phyloP scores from a whole-genome alignment of 2,113 vertebrate genomes.

The Onychorhynchus coronatus region DNA sequence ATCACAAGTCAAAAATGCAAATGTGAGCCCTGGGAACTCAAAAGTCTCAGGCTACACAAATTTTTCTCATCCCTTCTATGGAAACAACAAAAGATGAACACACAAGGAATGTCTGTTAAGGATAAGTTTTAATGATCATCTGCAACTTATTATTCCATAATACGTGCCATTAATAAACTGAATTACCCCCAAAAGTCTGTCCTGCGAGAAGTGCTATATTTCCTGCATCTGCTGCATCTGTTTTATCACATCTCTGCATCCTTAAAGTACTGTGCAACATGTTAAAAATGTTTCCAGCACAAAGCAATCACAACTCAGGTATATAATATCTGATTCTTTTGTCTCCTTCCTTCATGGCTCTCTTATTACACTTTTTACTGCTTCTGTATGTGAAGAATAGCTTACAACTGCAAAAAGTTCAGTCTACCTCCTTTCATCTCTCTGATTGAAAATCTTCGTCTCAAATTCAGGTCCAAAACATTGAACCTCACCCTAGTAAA shows the following conservation, averaged over 20 bases:
- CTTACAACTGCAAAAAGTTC: not conserved
- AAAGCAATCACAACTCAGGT: not conserved
- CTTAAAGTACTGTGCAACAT: not conserved
- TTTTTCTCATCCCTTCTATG: slow-evolving; percentile 36
- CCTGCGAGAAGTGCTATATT: slow-evolving; percentile 38
- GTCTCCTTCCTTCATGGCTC: not conserved
- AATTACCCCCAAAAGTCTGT: slow-evolving; percentile 62
- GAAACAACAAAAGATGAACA: slow-evolving; percentile 60
- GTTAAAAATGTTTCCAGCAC: not conserved
- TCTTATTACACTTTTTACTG: slow-evolving; percentile 4
- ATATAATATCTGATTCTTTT: not conserved
- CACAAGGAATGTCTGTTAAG: slow-evolving; percentile 61
- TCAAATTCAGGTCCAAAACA: not conserved
- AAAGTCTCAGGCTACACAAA: slow-evolving; percentile 28
- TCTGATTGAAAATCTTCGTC: not conserved
- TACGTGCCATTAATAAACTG: slow-evolving; percentile 63
- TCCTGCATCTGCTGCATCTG: slow-evolving; percentile 61
- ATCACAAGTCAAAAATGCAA: slow-evolving; percentile 48
- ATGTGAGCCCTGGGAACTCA: slow-evolving; percentile 20
- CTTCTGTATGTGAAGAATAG: not conserved
- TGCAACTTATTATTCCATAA: slow-evolving; percentile 69
- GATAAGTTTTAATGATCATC: slow-evolving; percentile 68
- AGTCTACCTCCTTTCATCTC: not conserved
- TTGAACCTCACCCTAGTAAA: not conserved
- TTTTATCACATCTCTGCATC: slow-evolving; percentile 56